Percentiles rank a stretch among this genome's conserved stretches.
These are phyloP conservation scores for Caenorhabditis afra DNA, from an alignment of 2,888 invertebrate species.

Conservation along the genomic window DNA sequence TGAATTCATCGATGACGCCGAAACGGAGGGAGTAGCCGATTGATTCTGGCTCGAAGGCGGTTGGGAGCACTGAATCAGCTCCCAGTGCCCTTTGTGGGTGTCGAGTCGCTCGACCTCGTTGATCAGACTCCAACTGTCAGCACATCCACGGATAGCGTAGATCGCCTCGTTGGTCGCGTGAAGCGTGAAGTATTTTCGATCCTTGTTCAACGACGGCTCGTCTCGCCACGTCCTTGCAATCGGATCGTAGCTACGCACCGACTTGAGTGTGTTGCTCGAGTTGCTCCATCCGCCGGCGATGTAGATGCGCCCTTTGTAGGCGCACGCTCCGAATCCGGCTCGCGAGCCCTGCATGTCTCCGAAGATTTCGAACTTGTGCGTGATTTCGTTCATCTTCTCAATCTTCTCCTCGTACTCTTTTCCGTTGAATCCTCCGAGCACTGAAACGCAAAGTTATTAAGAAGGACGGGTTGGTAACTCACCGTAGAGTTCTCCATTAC, in stretches of 20 bases:
- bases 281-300: conserved; percentile 62
- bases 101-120: conserved; percentile 45
- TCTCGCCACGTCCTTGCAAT: conserved; percentile 51
- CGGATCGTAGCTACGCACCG: conserved; percentile 51
- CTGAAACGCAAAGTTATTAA: conserved; percentile 23
- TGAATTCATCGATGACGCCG: neutral
- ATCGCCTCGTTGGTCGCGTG: conserved; percentile 47
- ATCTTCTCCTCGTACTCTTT: conserved; percentile 61
- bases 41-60: neutral
- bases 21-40: neutral
- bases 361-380: conserved; percentile 36
- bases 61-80: conserved; percentile 25
- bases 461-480: neutral
- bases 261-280: conserved; percentile 49
- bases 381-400: conserved; percentile 25
- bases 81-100: conserved; percentile 25
- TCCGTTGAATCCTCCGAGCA: conserved; percentile 60
- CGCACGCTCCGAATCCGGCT: conserved; percentile 57
- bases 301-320: conserved; percentile 50
- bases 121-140: conserved; percentile 58
- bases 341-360: conserved; percentile 57
- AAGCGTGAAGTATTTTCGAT: conserved; percentile 54
- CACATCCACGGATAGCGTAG: conserved; percentile 57
- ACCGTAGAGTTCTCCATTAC: conserved; percentile 52
- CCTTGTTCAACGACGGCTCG: conserved; percentile 52